Base-by-base conservation (phyloP, 1,140 invertebrate species). In the Neuroterus valhalla region DNA sequence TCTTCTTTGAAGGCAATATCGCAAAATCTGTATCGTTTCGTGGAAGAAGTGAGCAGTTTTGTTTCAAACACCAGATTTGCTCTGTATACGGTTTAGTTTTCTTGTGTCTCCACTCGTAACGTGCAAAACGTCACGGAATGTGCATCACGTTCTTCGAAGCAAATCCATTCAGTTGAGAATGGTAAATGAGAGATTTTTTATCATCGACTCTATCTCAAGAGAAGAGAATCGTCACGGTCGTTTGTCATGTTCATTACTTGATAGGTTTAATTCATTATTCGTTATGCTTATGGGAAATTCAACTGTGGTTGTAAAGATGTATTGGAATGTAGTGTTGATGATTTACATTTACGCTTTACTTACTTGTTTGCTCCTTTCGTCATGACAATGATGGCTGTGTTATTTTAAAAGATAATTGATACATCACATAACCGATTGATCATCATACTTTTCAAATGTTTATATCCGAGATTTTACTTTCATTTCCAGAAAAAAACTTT, bases 181-280 rank as follows among this genome's bases (percentile, higher is more conserved):
- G 55, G 12, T 62, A 62, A 62, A 38, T 31, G 26, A 26, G n/a
- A 62, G 31, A 31, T n/a, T n/a, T n/a, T n/a, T n/a, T n/a, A n/a
- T n/a, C n/a, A n/a, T n/a, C n/a, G n/a, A n/a, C 23, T 62, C 11
- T 62, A 38, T 62, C 26, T 62, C 55, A n/a, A 15, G 15, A n/a
- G 21, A 62, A 26, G 26, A 62, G 55, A 62, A 62, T 62, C 26
- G 31, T 62, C 55, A 62, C 31, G 55, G 55, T 62, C 26, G 55
- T 62, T 26, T 62, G 55, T 62, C 55, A 62, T 38, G 21, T 62
- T 62, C 55, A 62, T n/a, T 31, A 23, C 26, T 62, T 31, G 23
- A 62, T 62, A 62, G 31, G 31, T 14, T 55, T 15, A 38, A 62
- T 62, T 62, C 23, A 62, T 62, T n/a, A 62, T 31, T 62, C 14